Conservation (phyloP, 2,113 vertebrate genomes). For the Columbina picui region DNA sequence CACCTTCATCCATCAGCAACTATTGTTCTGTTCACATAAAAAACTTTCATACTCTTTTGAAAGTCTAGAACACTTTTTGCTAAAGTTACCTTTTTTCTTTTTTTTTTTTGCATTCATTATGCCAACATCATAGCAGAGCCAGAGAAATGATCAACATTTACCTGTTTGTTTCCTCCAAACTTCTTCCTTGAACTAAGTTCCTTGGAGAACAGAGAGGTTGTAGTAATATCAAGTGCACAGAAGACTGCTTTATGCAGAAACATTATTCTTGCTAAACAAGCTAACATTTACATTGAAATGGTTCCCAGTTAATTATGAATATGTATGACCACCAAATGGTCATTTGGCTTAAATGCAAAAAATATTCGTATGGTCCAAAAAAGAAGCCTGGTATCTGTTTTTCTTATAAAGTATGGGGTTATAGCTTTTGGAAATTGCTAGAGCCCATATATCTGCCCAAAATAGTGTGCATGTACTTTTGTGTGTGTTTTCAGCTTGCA, state of each 20-base stretch:
- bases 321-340: constrained; percentile 39
- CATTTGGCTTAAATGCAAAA: constrained; percentile 36
- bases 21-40: constrained; percentile 54
- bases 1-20: constrained; percentile 43
- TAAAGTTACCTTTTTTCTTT: background rate
- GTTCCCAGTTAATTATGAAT: constrained; percentile 58
- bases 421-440: background rate
- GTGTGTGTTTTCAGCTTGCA: background rate
- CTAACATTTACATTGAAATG: constrained; percentile 46
- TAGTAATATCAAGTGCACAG: constrained; percentile 39
- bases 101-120: constrained; percentile 43
- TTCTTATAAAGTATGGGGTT: background rate
- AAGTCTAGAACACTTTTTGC: constrained; percentile 43
- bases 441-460: background rate
- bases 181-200: constrained; percentile 41
- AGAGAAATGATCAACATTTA: constrained; percentile 50
- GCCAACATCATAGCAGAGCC: constrained; percentile 28
- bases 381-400: constrained; percentile 4
- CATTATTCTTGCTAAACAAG: constrained; percentile 42
- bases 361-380: background rate
- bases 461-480: background rate
- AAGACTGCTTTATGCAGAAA: constrained; percentile 48
- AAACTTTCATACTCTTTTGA: constrained; percentile 45
- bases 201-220: background rate
- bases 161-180: constrained; percentile 33